Evolutionary conservation across 92 coral and sea anemone genomes (phyloP), one percentile per base, ranked within the genome.

Genomic region (Nematostella vectensis): DNA sequence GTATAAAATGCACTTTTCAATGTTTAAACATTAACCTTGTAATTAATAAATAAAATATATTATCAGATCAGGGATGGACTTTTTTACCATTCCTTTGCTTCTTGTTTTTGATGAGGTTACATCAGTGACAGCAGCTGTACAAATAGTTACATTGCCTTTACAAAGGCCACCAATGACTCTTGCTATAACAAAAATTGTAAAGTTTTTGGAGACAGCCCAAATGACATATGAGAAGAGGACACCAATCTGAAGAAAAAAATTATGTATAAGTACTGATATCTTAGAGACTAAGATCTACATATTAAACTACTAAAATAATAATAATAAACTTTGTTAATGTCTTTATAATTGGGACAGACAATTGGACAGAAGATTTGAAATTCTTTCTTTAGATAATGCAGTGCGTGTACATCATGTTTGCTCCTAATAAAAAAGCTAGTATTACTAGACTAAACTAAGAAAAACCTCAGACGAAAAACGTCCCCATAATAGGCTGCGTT

Each of bases 91-190:
- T 77, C 97, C 97, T 43, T 89, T 89, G 11, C 95, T 94, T 53
- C 97, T 77, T 27, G 82, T 91, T 69, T 73, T 79, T 38, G 53
- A 43, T 9, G 91, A 72, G 1, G 97, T 91, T 27, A 86, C 83
- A 61, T 91, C 97, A 49, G 97, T 71, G 11, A 91, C 80, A 24
- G 80, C 79, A 16, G 97, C 97, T 56, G 95, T 86, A 24, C 87
- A 74, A 52, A 91, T 86, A 4, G 97, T 91, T 0, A 83, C 89
- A 54, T 81, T 91, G 16, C 97, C 97, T 75, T 91, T 91, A 53
- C 82, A 76, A 10, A 91, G 72, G 28, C 97, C 97, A 57, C 97
- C 91, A 64, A 91, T 76, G 60, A 91, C 81, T 42, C 97, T 75
- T 42, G 95, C 94, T 2, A 87, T 56, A 17, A 91, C 96, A 81